Evolutionary conservation across 2,888 invertebrate species (phyloP), one percentile per base, ranked within the genome.

Genomic region (Cenopis cana): DNA sequence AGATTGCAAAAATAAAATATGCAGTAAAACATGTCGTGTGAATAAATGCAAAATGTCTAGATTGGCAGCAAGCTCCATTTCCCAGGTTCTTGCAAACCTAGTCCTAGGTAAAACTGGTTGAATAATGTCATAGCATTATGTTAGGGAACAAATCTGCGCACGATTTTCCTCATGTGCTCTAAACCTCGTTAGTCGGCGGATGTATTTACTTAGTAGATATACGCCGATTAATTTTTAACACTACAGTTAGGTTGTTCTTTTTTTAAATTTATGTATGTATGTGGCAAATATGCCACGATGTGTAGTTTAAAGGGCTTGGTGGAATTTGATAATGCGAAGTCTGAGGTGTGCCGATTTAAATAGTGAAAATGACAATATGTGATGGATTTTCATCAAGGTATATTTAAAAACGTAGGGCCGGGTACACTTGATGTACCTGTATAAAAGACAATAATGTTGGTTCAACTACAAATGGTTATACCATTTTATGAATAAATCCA

Each of bases 31-130:
- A 41, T 4, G 12, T 6, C 14, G 41, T 41, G 41, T 41, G 14
- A 41, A 41, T 41, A 14, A n/a, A 41, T 1, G 6, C 41, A 33
- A 33, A 33, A 8, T 33, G 41, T 12, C 41, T 46, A 6, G 46
- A n/a, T n/a, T 46, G 46, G 12, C n/a, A 56, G 10, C n/a, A 29
- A 55, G 9, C 8, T n/a, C 29, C 29, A n/a, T 46, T 64, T 38
- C 20, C 64, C 36, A 9, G 14, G 64, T n/a, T n/a, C n/a, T n/a
- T n/a, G n/a, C n/a, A n/a, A n/a, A n/a, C n/a, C 14, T n/a, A 33
- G 11, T 17, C 50, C 36, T 38, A 64, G n/a, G 36, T 38, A 11
- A 64, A 18, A 62, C 61, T 62, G 12, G 64, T 54, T 54, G 52
- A n/a, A 3, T 11, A 64, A 64, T 24, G 24, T 17, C 54, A 54